A percentile compares a stretch with the other conserved stretches of the same genome.
These are phyloP conservation scores for Gonioctena quinquepunctata DNA, from an alignment of 1,140 invertebrate species.

Conservation along the genomic window DNA sequence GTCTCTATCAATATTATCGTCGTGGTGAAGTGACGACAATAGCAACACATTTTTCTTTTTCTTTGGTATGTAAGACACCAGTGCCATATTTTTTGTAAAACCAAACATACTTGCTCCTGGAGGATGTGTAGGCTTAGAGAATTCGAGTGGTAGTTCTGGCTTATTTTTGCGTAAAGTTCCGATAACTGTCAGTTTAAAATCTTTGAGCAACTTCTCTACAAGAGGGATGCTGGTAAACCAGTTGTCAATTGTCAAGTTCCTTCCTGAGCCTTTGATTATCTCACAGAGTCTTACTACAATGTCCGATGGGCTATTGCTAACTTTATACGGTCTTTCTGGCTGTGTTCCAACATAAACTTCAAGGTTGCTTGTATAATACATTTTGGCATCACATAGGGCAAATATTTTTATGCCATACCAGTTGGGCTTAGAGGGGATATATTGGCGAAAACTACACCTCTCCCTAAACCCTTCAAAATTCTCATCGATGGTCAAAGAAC, in stretches of 20 bases:
- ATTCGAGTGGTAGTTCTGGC: slow-evolving; percentile 27
- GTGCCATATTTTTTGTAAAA: slow-evolving; percentile 18
- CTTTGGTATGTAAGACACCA: slow-evolving; percentile 45
- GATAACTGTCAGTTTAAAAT: slow-evolving; percentile 39
- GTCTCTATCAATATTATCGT: slow-evolving; percentile 32
- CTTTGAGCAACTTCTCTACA: slow-evolving; percentile 25
- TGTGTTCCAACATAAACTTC: slow-evolving; percentile 45
- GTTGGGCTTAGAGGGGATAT: slow-evolving; percentile 49
- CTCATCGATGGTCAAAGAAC: slow-evolving; percentile 55
- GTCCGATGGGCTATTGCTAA: slow-evolving; percentile 29
- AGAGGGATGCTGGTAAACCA: slow-evolving; percentile 46
- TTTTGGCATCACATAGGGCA: slow-evolving; percentile 36
- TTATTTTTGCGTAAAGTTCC: slow-evolving; percentile 46
- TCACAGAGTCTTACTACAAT: slow-evolving; percentile 43
- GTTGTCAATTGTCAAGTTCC: slow-evolving; percentile 51
- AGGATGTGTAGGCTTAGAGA: background rate
- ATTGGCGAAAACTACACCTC: slow-evolving; percentile 53
- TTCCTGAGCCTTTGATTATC: slow-evolving; percentile 38
- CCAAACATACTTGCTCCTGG: slow-evolving; percentile 33
- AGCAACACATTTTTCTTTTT: slow-evolving; percentile 42
- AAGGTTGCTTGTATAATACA: slow-evolving; percentile 40
- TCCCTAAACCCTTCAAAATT: slow-evolving; percentile 54
- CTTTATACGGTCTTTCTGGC: slow-evolving; percentile 35
- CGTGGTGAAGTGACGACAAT: slow-evolving; percentile 46
- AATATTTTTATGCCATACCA: slow-evolving; percentile 52